Conservation (phyloP, 2,888 invertebrate species). For the Hemaris fuciformis region DNA sequence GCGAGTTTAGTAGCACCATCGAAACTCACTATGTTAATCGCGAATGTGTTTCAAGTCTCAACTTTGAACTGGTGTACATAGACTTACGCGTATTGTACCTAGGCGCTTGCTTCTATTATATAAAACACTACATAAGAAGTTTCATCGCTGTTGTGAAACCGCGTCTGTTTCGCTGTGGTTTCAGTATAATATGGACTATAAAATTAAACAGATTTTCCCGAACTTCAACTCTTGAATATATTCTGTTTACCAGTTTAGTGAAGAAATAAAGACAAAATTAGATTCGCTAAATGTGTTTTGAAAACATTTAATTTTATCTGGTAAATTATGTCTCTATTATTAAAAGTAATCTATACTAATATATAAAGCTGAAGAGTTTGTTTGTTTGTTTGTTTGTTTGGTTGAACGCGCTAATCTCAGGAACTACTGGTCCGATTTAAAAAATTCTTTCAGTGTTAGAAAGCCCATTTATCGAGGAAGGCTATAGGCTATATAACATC, state of each 20-base stretch:
- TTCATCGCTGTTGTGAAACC: constrained; percentile 2
- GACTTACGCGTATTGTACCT: background rate
- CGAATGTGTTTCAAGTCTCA: constrained; percentile 29
- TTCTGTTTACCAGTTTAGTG: background rate
- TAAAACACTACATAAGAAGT: constrained; percentile 5
- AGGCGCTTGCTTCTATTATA: background rate
- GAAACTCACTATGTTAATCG: constrained; percentile 41
- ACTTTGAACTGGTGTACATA: constrained; percentile 18
- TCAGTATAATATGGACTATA: background rate
- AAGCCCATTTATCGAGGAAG: too few relatives aligned
- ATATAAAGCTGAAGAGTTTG: too few relatives aligned
- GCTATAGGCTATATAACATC: too few relatives aligned
- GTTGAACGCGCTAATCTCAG: too few relatives aligned
- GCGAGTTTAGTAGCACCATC: constrained; percentile 14
- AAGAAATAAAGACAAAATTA: background rate
- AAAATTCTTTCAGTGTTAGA: too few relatives aligned
- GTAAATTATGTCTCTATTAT: too few relatives aligned
- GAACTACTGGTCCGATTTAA: too few relatives aligned
- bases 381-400: too few relatives aligned
- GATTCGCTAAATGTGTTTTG: background rate
- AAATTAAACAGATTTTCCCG: background rate
- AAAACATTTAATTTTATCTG: too few relatives aligned
- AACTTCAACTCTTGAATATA: background rate
- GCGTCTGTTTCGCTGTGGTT: background rate
- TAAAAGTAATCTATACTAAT: too few relatives aligned